phyloP scores from a whole-genome alignment of 2,888 invertebrate species.

The Dichetophora obliterata region DNA sequence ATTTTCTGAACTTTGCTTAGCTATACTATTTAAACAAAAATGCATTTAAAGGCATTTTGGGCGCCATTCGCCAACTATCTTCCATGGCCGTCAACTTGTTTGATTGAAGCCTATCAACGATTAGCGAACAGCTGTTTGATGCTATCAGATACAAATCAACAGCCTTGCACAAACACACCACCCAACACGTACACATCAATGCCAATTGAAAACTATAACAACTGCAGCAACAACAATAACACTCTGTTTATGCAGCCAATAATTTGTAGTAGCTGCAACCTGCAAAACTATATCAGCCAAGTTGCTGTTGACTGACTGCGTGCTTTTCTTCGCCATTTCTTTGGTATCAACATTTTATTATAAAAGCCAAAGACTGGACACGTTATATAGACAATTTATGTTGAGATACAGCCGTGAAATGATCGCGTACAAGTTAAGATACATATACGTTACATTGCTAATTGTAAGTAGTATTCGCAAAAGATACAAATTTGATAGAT shows the following conservation, averaged over 20 bases:
- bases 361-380: slow-evolving; percentile 65
- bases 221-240: neutral
- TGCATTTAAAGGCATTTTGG: too few relatives aligned
- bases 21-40: too few relatives aligned
- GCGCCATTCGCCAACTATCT: too few relatives aligned
- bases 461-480: slow-evolving; percentile 65
- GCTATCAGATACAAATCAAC: neutral
- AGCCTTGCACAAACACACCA: neutral
- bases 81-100: too few relatives aligned
- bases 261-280: neutral
- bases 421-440: slow-evolving; percentile 58
- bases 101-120: too few relatives aligned
- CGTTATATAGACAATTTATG: slow-evolving; percentile 66
- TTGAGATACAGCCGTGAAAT: slow-evolving; percentile 66
- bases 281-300: slow-evolving; percentile 19
- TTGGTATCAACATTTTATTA: slow-evolving; percentile 55
- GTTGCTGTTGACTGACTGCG: slow-evolving; percentile 27
- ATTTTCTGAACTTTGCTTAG: too few relatives aligned
- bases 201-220: neutral
- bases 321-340: slow-evolving; percentile 34
- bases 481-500: neutral
- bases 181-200: neutral
- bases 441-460: slow-evolving; percentile 58
- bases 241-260: neutral
- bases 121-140: too few relatives aligned